Evolutionary conservation across 2,888 invertebrate genomes (phyloP).

Genomic region (Meta bourneti): DNA sequence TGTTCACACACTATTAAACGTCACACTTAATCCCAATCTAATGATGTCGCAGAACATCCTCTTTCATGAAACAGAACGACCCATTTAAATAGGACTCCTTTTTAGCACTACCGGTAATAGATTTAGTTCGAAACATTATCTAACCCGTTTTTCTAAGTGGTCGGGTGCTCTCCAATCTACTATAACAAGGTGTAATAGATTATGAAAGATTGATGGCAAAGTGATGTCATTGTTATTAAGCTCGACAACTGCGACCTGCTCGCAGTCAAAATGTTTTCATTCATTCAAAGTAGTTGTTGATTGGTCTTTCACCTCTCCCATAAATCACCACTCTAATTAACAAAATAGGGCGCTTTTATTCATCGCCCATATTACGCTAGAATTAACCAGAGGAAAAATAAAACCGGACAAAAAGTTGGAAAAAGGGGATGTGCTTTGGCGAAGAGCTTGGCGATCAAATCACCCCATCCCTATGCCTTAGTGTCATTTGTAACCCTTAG

Average conservation of each 20-base stretch:
- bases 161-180: no score
- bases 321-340: constrained; percentile 59
- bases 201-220: background rate
- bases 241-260: constrained; percentile 24
- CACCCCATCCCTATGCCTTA: constrained; percentile 5
- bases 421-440: constrained; percentile 22
- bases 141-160: no score
- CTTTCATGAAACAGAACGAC: no score
- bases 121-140: no score
- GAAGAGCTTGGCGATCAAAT: constrained; percentile 50
- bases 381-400: background rate
- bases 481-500: constrained; percentile 54
- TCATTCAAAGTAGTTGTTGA: constrained; percentile 43
- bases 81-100: no score
- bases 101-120: no score
- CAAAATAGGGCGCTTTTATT: constrained; percentile 40
- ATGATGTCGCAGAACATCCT: no score
- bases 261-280: constrained; percentile 50
- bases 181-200: no score
- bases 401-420: constrained; percentile 3
- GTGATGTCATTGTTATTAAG: constrained; percentile 6
- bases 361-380: constrained; percentile 25
- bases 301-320: constrained; percentile 24
- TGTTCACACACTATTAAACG: no score
- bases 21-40: no score